Evolutionary conservation across 2,888 invertebrate genomes (phyloP).

Genomic region (Cantharis lateralis): DNA sequence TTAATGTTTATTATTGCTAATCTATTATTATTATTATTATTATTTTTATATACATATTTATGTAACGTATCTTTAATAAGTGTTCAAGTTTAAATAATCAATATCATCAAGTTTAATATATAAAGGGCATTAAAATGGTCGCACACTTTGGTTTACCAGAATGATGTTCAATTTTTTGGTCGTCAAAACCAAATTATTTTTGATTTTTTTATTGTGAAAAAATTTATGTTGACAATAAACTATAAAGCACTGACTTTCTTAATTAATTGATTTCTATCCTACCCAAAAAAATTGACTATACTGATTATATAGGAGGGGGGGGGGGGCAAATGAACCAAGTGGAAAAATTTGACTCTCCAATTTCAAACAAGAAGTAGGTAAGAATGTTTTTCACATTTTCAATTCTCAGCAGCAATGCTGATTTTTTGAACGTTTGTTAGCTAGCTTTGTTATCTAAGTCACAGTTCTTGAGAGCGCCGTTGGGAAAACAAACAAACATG

Average conservation of each 20-base stretch:
- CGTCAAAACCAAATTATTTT: not conserved
- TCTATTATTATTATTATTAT: slow-evolving; percentile 1
- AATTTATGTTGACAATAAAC: slow-evolving; percentile 9
- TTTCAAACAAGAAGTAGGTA: no score
- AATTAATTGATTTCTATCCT: not conserved
- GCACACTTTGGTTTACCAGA: not conserved
- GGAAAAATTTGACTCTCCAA: no score
- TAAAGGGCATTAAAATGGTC: not conserved
- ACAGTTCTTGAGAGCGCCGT: no score
- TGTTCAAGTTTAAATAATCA: slow-evolving; percentile 17
- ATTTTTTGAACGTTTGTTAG: no score
- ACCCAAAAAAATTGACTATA: not conserved
- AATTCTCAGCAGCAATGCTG: no score
- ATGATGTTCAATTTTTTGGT: not conserved
- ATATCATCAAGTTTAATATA: not conserved
- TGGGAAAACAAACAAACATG: no score
- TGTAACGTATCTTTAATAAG: slow-evolving; percentile 11
- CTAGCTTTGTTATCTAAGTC: no score
- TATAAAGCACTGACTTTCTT: not conserved
- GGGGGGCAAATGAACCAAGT: no score
- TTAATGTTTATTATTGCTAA: slow-evolving; percentile 5
- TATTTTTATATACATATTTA: slow-evolving; percentile 18
- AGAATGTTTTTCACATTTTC: no score
- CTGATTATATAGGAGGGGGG: no score
- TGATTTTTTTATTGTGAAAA: slow-evolving; percentile 2